phyloP scores from a whole-genome alignment of 2,113 vertebrate genomes.

The Halichoerus grypus region DNA sequence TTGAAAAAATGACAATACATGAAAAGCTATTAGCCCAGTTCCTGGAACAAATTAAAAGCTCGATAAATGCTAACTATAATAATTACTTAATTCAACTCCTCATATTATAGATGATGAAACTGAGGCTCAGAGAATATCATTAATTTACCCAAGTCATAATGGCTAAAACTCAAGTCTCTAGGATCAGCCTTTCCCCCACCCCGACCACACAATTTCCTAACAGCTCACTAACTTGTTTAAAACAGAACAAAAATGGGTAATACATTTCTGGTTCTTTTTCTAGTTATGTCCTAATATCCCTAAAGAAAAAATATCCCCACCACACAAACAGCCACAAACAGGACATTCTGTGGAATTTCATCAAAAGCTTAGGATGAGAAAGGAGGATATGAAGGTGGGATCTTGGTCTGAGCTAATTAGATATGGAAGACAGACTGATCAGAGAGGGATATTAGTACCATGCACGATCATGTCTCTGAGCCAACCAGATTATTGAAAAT shows the following conservation, averaged over 20 bases:
- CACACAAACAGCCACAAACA: neutral
- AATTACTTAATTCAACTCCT: neutral
- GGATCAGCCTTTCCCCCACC: neutral
- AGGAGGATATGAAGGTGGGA: neutral
- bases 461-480: no score
- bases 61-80: constrained; percentile 23
- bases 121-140: neutral
- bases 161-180: neutral
- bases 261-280: neutral
- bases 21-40: neutral
- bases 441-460: neutral
- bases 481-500: no score
- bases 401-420: neutral
- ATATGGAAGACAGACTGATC: neutral
- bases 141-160: constrained; percentile 18
- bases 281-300: neutral
- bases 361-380: neutral
- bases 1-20: neutral
- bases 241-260: neutral
- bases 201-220: neutral
- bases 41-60: constrained; percentile 28
- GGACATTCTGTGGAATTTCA: neutral
- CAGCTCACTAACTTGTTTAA: neutral
- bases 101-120: constrained; percentile 5
- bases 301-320: neutral